phyloP scores from a whole-genome alignment of 2,888 invertebrate genomes.

The Phyto melanocephala region DNA sequence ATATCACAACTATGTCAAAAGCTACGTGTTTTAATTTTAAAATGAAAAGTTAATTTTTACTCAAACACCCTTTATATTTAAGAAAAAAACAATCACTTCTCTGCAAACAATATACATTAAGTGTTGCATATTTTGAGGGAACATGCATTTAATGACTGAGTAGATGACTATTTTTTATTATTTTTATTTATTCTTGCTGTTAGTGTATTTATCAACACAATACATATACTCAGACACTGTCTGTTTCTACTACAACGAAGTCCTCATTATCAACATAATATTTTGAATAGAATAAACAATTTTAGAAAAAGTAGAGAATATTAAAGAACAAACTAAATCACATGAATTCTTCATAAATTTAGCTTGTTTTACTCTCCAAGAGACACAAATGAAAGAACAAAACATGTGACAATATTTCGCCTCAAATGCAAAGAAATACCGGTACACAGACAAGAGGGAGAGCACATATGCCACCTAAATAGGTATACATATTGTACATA shows the following conservation, averaged over 20 bases:
- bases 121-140: slow-evolving; percentile 7
- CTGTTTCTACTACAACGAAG: not conserved
- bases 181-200: slow-evolving; percentile 1
- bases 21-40: too few species aligned
- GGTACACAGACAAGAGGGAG: not conserved
- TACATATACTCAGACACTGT: not conserved
- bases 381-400: slow-evolving; percentile 1
- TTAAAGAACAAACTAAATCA: slow-evolving; percentile 42
- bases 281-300: not conserved
- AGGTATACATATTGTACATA: not conserved
- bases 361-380: slow-evolving; percentile 29
- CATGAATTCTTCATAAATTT: slow-evolving; percentile 41
- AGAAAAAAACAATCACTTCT: not conserved
- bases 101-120: slow-evolving; percentile 29
- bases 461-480: not conserved
- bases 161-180: slow-evolving; percentile 48
- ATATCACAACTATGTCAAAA: too few species aligned
- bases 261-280: slow-evolving; percentile 18
- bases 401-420: slow-evolving; percentile 11
- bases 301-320: not conserved
- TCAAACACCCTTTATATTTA: too few species aligned
- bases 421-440: not conserved
- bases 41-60: too few species aligned
- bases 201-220: not conserved
- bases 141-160: slow-evolving; percentile 33